These are phyloP conservation scores for Bhutanitis thaidina DNA, from an alignment of 2,888 invertebrate genomes.

Conservation along the genomic window DNA sequence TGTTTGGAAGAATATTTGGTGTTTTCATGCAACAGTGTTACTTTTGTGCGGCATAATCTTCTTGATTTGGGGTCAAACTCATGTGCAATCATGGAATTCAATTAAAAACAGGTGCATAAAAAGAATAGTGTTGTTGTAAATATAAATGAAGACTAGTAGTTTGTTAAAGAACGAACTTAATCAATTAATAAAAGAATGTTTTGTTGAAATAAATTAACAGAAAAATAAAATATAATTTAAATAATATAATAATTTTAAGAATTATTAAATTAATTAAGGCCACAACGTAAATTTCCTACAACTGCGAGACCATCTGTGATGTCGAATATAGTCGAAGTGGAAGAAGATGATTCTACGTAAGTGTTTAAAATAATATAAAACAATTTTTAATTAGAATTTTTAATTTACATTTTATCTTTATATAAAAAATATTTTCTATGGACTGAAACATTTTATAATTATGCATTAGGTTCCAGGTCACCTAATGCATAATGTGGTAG, in stretches of 20 bases:
- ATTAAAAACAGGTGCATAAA: slow-evolving; percentile 18
- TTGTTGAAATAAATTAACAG: no score
- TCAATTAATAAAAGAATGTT: no score
- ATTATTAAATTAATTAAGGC: slow-evolving; percentile 28
- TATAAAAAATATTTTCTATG: no score
- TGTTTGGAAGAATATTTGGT: slow-evolving; percentile 70
- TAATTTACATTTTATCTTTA: no score
- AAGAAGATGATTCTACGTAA: slow-evolving; percentile 51
- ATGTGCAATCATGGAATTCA: slow-evolving; percentile 59
- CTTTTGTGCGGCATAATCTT: slow-evolving; percentile 57
- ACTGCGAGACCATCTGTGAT: slow-evolving; percentile 47
- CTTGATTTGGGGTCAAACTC: slow-evolving; percentile 61
- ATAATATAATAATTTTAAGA: no score
- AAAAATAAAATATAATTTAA: no score
- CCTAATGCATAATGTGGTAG: no score
- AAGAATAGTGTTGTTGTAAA: no score
- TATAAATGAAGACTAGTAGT: no score
- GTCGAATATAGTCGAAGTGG: slow-evolving; percentile 65
- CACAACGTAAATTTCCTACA: slow-evolving; percentile 31
- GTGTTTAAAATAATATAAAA: slow-evolving; percentile 15
- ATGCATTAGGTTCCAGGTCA: no score
- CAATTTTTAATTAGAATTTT: not conserved
- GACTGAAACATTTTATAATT: no score
- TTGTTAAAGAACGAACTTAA: no score
- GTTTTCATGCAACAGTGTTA: slow-evolving; percentile 58